Conservation (phyloP, 2,888 invertebrate genomes). For the Drosophila mercatorum region DNA sequence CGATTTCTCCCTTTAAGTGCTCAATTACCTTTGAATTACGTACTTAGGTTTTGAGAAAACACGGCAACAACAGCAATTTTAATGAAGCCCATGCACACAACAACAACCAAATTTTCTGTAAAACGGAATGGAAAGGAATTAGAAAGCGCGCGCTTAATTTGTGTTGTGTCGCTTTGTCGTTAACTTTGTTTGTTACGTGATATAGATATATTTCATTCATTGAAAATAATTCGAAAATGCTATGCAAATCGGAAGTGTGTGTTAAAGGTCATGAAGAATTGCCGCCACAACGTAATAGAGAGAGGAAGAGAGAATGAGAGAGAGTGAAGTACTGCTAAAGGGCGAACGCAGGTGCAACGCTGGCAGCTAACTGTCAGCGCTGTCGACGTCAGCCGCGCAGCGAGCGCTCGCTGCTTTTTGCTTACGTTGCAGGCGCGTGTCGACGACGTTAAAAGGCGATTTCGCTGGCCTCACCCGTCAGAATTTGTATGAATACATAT, state of each 20-base stretch:
- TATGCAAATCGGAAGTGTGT: slow-evolving; percentile 14
- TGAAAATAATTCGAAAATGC: slow-evolving; percentile 7
- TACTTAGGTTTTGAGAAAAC: slow-evolving; percentile 27
- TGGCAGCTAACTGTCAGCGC: slow-evolving; percentile 16
- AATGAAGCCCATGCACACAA: slow-evolving; percentile 41
- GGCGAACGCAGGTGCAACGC: slow-evolving; percentile 51
- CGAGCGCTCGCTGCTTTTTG: slow-evolving; percentile 13
- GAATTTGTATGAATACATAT: slow-evolving; percentile 16
- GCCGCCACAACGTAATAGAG: neutral
- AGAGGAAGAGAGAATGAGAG: no score
- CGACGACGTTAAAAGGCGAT: slow-evolving; percentile 5
- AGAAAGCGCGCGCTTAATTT: slow-evolving; percentile 46
- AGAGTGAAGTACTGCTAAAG: neutral
- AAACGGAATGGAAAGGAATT: slow-evolving; percentile 9
- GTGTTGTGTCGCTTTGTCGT: slow-evolving; percentile 1
- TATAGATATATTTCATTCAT: slow-evolving; percentile 53
- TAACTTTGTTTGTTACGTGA: slow-evolving; percentile 6
- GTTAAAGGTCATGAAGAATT: slow-evolving; percentile 16
- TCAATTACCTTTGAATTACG: slow-evolving; percentile 54
- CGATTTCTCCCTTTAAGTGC: slow-evolving; percentile 49
- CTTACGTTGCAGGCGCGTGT: slow-evolving; percentile 54
- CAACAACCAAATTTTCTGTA: neutral
- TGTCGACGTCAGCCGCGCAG: slow-evolving; percentile 5
- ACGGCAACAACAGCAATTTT: slow-evolving; percentile 57
- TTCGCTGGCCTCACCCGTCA: neutral